A percentile compares a stretch with the other conserved stretches of the same genome.
phyloP scores from a whole-genome alignment of 2,888 invertebrate species.

The Agrotis exclamationis region DNA sequence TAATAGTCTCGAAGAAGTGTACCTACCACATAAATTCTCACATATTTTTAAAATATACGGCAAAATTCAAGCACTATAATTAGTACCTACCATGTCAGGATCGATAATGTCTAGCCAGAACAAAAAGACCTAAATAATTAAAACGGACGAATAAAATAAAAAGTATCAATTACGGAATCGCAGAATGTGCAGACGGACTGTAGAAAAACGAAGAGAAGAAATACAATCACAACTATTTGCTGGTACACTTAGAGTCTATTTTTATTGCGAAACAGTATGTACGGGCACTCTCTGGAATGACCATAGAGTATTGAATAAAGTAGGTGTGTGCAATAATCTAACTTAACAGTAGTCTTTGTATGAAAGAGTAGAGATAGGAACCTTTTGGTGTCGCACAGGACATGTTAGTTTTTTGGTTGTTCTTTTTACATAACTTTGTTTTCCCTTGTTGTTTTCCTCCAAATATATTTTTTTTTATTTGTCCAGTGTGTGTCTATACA shows the following conservation, averaged over 20 bases:
- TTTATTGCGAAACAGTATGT: constrained; percentile 8
- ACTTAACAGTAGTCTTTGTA: too few species aligned
- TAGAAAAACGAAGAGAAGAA: background rate
- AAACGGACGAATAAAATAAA: constrained; percentile 1
- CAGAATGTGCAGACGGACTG: background rate
- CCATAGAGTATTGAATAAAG: background rate
- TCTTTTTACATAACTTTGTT: too few species aligned
- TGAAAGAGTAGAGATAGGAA: too few species aligned
- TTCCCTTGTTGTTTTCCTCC: too few species aligned
- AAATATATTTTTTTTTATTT: too few species aligned
- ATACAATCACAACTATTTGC: constrained; percentile 12
- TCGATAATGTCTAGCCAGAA: constrained; percentile 6
- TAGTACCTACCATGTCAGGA: background rate
- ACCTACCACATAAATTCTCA: too few species aligned
- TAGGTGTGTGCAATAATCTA: background rate
- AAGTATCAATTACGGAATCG: background rate
- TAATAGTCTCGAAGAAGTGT: too few species aligned
- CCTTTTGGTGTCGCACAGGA: too few species aligned
- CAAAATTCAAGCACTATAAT: background rate
- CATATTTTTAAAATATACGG: too few species aligned
- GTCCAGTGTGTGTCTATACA: too few species aligned
- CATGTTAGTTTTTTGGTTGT: too few species aligned
- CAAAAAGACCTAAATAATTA: background rate
- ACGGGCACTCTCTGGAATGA: constrained; percentile 11
- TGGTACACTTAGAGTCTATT: constrained; percentile 9